Conservation (phyloP, 2,888 invertebrate genomes). For the Agrotis segetum region DNA sequence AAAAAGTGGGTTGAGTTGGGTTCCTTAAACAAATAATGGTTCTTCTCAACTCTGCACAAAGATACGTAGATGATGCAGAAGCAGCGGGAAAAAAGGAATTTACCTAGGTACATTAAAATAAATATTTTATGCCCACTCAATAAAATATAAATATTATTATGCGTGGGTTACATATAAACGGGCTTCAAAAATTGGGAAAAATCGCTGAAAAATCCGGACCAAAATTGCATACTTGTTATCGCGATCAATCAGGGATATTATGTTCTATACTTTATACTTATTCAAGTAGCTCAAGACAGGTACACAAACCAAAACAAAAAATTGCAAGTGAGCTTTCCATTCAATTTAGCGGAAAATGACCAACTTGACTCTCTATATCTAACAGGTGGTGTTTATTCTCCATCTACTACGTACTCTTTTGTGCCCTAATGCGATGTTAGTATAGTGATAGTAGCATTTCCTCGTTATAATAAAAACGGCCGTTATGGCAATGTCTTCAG, state of each 20-base stretch:
- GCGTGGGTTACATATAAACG: background rate
- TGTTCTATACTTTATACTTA: background rate
- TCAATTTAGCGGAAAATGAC: background rate
- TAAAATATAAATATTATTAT: too few species aligned
- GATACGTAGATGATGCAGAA: background rate
- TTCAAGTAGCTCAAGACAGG: background rate
- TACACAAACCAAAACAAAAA: background rate
- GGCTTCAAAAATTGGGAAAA: background rate
- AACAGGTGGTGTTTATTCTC: conserved; percentile 25
- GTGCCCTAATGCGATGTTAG: conserved; percentile 56
- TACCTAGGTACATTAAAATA: too few species aligned
- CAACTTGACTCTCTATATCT: conserved; percentile 1
- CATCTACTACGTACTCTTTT: conserved; percentile 34
- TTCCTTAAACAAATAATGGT: background rate
- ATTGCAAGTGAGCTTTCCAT: background rate
- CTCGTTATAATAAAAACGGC: conserved; percentile 49
- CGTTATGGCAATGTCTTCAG: conserved; percentile 42
- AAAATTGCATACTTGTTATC: background rate
- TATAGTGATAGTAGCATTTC: conserved; percentile 47
- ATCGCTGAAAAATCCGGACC: background rate
- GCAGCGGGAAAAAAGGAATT: too few species aligned
- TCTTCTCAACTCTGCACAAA: background rate
- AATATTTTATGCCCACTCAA: too few species aligned
- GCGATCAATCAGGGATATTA: background rate
- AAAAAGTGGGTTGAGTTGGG: background rate